Percentiles rank a stretch among this genome's conserved stretches.
Conservation (phyloP, 2,113 vertebrate species). For the Toxotes chatareus region DNA sequence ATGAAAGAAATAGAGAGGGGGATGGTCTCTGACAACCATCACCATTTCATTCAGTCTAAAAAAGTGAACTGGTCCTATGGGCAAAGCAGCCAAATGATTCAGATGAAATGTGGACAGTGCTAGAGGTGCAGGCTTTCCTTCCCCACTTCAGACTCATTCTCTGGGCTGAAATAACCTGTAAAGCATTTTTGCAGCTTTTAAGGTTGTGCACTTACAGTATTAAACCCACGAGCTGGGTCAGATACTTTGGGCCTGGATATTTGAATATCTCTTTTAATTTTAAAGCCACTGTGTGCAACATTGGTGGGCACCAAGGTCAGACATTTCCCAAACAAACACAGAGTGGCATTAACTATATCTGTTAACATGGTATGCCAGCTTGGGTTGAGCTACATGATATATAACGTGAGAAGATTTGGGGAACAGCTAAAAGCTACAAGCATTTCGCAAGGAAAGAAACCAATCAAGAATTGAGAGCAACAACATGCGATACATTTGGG, state of each 20-base stretch:
- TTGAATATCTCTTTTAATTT: neutral
- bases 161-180: slow-evolving; percentile 31
- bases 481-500: too few relatives aligned
- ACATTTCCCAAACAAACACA: neutral
- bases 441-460: neutral
- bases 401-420: neutral
- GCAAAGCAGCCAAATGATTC: slow-evolving; percentile 45
- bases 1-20: slow-evolving; percentile 32
- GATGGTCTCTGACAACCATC: slow-evolving; percentile 25
- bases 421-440: neutral
- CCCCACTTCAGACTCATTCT: slow-evolving; percentile 38
- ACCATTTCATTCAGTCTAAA: slow-evolving; percentile 16
- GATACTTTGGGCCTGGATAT: neutral
- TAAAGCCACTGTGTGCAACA: neutral
- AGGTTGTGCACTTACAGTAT: slow-evolving; percentile 8
- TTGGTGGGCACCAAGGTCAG: neutral
- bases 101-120: slow-evolving; percentile 42
- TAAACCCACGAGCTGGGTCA: neutral
- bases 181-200: slow-evolving; percentile 20
- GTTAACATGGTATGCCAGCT: neutral
- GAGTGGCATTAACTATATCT: neutral
- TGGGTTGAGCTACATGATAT: neutral
- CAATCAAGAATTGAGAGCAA: slow-evolving; percentile 9
- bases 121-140: slow-evolving; percentile 35
- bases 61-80: slow-evolving; percentile 35